Base-by-base conservation (phyloP, 1,140 invertebrate species). In the Caerostris extrusa region DNA sequence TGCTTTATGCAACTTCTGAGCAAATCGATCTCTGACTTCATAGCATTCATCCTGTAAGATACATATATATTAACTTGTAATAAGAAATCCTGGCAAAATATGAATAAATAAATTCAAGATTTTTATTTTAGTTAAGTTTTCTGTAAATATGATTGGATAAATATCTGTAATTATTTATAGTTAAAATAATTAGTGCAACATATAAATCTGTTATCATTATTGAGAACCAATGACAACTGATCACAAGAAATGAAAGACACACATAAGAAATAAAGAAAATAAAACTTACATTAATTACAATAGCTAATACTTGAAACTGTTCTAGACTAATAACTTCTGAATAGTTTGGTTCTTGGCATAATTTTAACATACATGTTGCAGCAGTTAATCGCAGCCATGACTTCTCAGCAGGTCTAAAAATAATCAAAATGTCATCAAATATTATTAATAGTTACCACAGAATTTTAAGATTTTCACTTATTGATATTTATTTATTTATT, bases 321-420 rank as follows among this genome's bases (percentile, higher is more conserved):
- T 99, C 98, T 2, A 98, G 97, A 10, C 98, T 98, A 95, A 98
- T 98, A 95, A 99, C 98, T 96, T 99, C 98, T 19, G 98, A 98
- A 81, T 99, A 99, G 92, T 98, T 90, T 61, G 88, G 82, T 92
- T 95, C 94, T 77, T 95, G 94, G 67, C 94, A 95, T 67, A 99
- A 98, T 96, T 99, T 99, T 53, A 99, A 96, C 98, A 99, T 99
- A 17, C 98, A 98, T 95, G 98, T 98, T 55, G 98, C 99, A 57
- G 99, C 98, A 34, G 98, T 97, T 6, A 99, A 96, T 91, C 99
- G 97, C 58, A 99, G 95, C 97, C 98, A 98, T 8, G 98, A 98
- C 97, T 98, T 98, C 96, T 99, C 99, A 89, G 94, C 89, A 83
- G 58, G 90, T 95, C 96, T 96, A 95, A 87, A 94, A 86, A 93